phyloP scores from a whole-genome alignment of 2,797 vertebrate genomes.

The Choloepus didactylus region DNA sequence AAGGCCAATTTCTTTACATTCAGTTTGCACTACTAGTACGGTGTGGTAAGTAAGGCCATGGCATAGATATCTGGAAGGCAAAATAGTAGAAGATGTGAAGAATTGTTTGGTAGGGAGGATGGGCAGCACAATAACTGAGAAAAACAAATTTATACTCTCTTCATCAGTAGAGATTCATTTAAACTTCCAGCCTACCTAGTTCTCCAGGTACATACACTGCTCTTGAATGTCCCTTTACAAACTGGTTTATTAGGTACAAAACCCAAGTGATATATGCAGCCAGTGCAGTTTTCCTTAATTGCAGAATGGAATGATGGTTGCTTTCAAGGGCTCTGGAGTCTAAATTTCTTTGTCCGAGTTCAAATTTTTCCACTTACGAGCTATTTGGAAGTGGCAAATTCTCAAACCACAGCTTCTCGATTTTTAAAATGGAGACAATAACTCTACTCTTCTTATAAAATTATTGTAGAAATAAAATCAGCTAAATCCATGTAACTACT shows the following conservation, averaged over 20 bases:
- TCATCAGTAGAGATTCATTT: background rate
- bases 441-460: background rate
- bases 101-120: background rate
- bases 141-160: background rate
- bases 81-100: background rate
- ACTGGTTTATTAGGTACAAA: background rate
- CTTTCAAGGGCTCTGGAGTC: background rate
- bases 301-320: background rate
- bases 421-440: background rate
- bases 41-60: background rate
- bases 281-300: background rate
- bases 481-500: background rate
- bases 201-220: background rate
- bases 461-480: background rate
- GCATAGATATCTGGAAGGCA: background rate
- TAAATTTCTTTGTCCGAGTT: background rate
- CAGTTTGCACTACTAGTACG: background rate
- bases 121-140: background rate
- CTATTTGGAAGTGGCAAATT: background rate
- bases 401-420: background rate
- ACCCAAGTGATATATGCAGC: background rate
- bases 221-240: conserved; percentile 8
- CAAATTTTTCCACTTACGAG: background rate
- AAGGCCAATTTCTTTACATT: background rate
- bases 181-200: background rate